Conservation (phyloP, 2,113 vertebrate species). For the Plectropomus leopardus region DNA sequence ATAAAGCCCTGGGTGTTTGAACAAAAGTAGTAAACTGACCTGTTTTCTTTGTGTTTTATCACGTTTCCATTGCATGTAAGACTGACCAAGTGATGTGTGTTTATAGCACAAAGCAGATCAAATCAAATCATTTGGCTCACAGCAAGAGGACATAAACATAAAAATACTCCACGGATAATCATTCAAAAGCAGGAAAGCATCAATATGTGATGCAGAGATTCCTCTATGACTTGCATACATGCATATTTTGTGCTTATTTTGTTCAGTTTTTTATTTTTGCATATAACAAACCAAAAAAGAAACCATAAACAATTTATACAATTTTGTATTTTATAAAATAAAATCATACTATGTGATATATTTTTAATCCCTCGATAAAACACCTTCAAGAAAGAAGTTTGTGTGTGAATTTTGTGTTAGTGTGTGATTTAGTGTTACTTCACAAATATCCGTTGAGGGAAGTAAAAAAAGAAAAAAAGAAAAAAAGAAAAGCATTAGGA, state of each 20-base stretch:
- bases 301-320: no score
- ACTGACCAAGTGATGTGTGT: neutral
- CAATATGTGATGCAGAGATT: neutral
- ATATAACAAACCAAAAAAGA: no score
- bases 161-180: no score
- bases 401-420: neutral
- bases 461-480: neutral
- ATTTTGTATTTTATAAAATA: no score
- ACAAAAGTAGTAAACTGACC: neutral
- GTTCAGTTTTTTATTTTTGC: no score
- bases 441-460: neutral
- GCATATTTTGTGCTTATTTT: no score
- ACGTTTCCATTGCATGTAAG: neutral
- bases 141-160: neutral
- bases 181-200: neutral
- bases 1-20: neutral
- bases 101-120: neutral
- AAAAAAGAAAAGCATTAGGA: neutral
- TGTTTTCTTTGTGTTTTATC: neutral
- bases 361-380: neutral
- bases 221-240: neutral
- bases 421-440: neutral
- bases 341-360: no score
- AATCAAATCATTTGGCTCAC: neutral
- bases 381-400: neutral